phyloP scores from a whole-genome alignment of 2,797 vertebrate species.

The Lates japonicus region DNA sequence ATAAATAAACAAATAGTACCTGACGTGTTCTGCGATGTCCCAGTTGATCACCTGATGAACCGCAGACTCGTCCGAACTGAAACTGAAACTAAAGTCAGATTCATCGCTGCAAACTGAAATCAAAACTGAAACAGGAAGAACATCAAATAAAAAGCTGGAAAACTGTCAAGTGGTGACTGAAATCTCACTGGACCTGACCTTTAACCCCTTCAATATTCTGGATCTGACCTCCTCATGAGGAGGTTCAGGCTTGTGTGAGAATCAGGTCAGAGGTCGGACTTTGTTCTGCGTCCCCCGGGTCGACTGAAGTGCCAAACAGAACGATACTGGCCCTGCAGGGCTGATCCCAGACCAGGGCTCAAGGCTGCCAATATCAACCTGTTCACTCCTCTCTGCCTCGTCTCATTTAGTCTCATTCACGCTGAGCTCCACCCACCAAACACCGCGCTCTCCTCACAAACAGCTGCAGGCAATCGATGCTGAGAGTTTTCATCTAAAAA shows the following conservation, averaged over 20 bases:
- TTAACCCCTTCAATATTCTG: not conserved
- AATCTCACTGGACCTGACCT: slow-evolving; percentile 21
- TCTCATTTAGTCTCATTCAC: slow-evolving; percentile 7
- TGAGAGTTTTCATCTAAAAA: too few species aligned
- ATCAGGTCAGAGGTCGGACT: slow-evolving; percentile 38
- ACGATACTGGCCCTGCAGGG: slow-evolving; percentile 35
- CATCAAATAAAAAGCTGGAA: not conserved
- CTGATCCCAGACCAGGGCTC: slow-evolving; percentile 55
- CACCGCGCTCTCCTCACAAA: not conserved
- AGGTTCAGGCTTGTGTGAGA: not conserved
- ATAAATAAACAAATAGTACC: not conserved
- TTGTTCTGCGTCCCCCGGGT: slow-evolving; percentile 1
- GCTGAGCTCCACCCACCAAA: slow-evolving; percentile 30
- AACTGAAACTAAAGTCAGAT: not conserved
- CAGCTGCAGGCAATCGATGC: not conserved
- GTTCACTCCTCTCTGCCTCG: slow-evolving; percentile 53
- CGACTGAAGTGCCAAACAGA: slow-evolving; percentile 61
- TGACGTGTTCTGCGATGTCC: not conserved
- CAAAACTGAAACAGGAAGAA: not conserved
- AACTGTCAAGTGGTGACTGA: not conserved
- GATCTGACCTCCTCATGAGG: slow-evolving; percentile 1
- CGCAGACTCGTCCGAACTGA: not conserved
- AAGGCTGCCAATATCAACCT: slow-evolving; percentile 69
- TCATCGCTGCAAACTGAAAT: not conserved
- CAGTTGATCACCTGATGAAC: not conserved